These are phyloP conservation scores for Luffia ferchaultella DNA, from an alignment of 2,888 invertebrate genomes.

Conservation along the genomic window DNA sequence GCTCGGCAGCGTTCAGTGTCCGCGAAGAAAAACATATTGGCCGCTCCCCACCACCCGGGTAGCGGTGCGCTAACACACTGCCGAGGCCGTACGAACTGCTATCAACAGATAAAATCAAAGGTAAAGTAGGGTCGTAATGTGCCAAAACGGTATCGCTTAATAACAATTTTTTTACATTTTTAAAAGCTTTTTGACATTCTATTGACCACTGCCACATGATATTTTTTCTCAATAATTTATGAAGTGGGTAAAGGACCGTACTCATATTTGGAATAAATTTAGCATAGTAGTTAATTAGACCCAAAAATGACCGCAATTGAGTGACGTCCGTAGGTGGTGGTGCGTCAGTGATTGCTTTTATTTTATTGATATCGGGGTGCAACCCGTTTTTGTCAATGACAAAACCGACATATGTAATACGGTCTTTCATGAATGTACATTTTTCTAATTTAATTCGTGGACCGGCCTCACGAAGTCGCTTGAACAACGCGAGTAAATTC, in stretches of 20 bases:
- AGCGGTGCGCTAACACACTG: background rate
- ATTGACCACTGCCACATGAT: background rate
- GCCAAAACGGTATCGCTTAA: background rate
- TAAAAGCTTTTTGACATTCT: background rate
- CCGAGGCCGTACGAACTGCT: constrained; percentile 3
- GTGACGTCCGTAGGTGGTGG: background rate
- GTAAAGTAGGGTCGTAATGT: background rate
- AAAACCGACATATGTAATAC: background rate
- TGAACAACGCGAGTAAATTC: background rate
- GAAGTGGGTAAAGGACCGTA: background rate
- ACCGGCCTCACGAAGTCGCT: background rate
- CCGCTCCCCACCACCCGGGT: background rate
- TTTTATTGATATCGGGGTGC: background rate
- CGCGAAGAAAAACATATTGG: constrained; percentile 3
- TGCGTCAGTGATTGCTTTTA: background rate
- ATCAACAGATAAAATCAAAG: constrained; percentile 1
- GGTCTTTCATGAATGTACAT: background rate
- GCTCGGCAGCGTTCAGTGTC: background rate
- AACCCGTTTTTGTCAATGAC: constrained; percentile 1
- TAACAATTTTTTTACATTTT: background rate
- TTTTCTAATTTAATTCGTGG: background rate
- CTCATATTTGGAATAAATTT: constrained; percentile 5
- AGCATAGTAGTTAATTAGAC: constrained; percentile 4
- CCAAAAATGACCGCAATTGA: background rate
- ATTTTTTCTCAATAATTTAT: constrained; percentile 1